Evolutionary conservation across 2,797 vertebrate species (phyloP).

Genomic region (Neostethus bicornis): DNA sequence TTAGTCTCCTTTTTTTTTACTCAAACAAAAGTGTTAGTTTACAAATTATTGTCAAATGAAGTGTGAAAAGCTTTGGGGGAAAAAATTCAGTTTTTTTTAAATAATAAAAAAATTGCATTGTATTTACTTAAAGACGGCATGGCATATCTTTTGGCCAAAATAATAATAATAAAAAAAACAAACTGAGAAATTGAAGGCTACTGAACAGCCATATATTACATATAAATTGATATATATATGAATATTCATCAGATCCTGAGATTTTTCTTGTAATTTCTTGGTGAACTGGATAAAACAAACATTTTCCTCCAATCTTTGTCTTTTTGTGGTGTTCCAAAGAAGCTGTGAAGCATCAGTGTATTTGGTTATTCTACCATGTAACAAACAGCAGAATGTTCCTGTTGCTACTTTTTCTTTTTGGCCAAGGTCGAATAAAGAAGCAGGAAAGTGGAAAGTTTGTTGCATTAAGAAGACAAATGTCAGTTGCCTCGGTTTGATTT

Average conservation of each 20-base stretch:
- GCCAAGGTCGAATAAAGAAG: neutral
- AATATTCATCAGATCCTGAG: conserved; percentile 13
- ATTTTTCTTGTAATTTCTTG: neutral
- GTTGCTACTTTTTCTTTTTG: neutral
- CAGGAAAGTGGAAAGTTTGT: too few relatives aligned
- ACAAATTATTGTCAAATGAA: neutral
- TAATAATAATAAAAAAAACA: too few relatives aligned
- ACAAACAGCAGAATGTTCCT: too few relatives aligned
- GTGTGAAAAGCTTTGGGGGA: neutral
- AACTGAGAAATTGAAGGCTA: too few relatives aligned
- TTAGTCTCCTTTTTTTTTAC: neutral
- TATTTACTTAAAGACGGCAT: too few relatives aligned
- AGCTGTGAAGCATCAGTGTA: neutral
- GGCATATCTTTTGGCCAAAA: too few relatives aligned
- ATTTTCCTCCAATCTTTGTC: neutral
- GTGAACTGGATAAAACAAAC: neutral
- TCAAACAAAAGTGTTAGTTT: neutral
- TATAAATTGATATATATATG: too few relatives aligned
- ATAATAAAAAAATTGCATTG: too few relatives aligned
- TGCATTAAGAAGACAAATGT: too few relatives aligned
- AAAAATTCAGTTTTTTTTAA: too few relatives aligned
- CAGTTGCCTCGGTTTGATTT: too few relatives aligned
- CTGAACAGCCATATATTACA: too few relatives aligned
- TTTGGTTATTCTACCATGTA: neutral
- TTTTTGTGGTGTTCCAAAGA: neutral